These are phyloP conservation scores for Thryonomys swinderianus DNA, from an alignment of 2,113 vertebrate genomes.

Conservation along the genomic window DNA sequence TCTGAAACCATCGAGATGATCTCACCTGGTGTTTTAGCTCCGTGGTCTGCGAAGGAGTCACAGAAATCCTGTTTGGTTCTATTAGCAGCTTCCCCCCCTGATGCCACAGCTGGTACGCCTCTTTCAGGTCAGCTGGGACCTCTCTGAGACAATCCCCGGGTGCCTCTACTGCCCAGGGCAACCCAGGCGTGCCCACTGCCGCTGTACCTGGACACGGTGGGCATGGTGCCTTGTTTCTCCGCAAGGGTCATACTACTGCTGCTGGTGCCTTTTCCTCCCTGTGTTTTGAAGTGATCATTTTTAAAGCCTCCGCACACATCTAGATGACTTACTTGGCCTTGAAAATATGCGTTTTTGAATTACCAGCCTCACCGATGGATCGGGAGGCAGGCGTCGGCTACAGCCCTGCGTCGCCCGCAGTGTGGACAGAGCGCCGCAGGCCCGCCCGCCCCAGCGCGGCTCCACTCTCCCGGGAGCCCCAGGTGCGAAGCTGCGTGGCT, in stretches of 20 bases:
- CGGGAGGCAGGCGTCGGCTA: neutral
- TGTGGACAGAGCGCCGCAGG: neutral
- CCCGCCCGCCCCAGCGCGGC: neutral
- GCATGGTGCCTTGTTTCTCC: neutral
- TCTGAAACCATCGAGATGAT: slow-evolving; percentile 21
- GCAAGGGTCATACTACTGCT: neutral
- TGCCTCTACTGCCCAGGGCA: slow-evolving; percentile 25
- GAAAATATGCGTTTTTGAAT: neutral
- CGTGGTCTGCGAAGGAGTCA: neutral
- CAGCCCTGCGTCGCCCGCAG: neutral
- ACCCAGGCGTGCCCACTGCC: neutral
- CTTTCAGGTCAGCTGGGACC: neutral
- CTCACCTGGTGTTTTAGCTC: slow-evolving; percentile 42
- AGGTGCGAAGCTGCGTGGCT: neutral
- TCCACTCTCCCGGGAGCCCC: neutral
- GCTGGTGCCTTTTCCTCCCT: neutral
- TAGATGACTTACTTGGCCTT: slow-evolving; percentile 5
- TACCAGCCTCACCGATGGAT: neutral
- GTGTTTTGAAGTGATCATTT: neutral
- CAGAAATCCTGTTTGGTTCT: slow-evolving; percentile 23
- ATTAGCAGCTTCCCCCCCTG: neutral
- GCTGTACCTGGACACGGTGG: neutral
- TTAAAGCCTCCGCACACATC: neutral
- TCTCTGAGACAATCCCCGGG: slow-evolving; percentile 12
- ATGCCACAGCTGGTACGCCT: neutral